These are phyloP conservation scores for Heterotis niloticus DNA, from an alignment of 2,113 vertebrate genomes.

Conservation along the genomic window DNA sequence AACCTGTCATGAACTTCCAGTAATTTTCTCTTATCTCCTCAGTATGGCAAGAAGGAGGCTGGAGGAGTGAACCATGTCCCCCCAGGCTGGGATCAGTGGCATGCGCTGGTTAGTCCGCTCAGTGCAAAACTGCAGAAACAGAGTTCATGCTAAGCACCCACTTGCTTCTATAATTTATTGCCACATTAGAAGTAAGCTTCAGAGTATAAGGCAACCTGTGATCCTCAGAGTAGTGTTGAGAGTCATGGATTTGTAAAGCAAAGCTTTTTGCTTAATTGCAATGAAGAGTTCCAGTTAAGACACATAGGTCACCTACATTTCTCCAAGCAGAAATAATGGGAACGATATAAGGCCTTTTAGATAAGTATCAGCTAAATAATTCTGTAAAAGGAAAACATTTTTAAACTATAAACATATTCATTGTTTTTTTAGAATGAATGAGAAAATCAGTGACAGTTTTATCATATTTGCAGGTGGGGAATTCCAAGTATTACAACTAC, in stretches of 20 bases:
- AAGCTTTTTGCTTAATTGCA: too few relatives aligned
- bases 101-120: constrained; percentile 57
- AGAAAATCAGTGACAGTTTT: neutral
- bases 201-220: neutral
- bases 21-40: neutral
- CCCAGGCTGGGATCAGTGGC: constrained; percentile 71
- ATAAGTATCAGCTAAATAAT: too few relatives aligned
- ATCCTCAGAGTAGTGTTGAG: too few relatives aligned
- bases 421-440: neutral
- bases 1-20: neutral
- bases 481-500: constrained; percentile 75
- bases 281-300: too few relatives aligned
- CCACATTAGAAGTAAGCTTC: neutral
- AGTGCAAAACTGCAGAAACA: too few relatives aligned
- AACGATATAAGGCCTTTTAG: too few relatives aligned
- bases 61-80: constrained; percentile 59
- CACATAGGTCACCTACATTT: too few relatives aligned
- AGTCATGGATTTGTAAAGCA: too few relatives aligned
- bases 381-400: too few relatives aligned
- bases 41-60: constrained; percentile 60
- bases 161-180: neutral
- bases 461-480: constrained; percentile 58
- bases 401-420: neutral
- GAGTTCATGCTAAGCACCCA: too few relatives aligned
- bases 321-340: too few relatives aligned